phyloP scores from a whole-genome alignment of 2,888 invertebrate species.

The Buathra laborator region DNA sequence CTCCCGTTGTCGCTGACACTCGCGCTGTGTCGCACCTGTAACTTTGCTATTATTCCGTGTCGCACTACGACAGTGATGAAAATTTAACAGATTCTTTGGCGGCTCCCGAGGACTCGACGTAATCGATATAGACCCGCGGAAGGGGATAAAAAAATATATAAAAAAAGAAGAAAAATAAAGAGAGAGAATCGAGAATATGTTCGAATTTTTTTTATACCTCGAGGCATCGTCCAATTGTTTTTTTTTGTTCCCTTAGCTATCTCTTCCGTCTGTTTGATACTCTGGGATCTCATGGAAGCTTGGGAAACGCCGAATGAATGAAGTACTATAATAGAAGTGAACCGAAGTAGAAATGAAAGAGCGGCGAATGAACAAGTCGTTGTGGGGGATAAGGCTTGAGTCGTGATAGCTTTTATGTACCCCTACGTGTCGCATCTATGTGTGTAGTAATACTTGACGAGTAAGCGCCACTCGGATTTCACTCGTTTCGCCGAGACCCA shows the following conservation, averaged over 20 bases:
- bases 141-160: not conserved
- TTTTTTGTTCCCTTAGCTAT: constrained; percentile 1
- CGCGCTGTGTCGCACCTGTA: not conserved
- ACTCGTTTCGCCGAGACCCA: not conserved
- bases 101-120: not conserved
- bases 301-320: constrained; percentile 2
- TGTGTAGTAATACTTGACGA: not conserved
- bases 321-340: not conserved
- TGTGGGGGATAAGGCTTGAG: not conserved
- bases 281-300: not conserved
- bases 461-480: not conserved
- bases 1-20: not conserved
- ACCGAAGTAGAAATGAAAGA: not conserved
- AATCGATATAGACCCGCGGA: constrained; percentile 1
- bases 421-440: not conserved
- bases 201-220: not conserved
- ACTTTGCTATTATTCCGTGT: not conserved
- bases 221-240: not conserved
- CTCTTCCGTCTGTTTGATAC: not conserved
- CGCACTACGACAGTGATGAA: not conserved
- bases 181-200: not conserved
- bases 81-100: not conserved
- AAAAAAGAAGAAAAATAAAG: not conserved
- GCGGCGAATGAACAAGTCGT: not conserved
- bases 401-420: constrained; percentile 2